phyloP scores from a whole-genome alignment of 2,888 invertebrate species.

The Colostygia pectinataria region DNA sequence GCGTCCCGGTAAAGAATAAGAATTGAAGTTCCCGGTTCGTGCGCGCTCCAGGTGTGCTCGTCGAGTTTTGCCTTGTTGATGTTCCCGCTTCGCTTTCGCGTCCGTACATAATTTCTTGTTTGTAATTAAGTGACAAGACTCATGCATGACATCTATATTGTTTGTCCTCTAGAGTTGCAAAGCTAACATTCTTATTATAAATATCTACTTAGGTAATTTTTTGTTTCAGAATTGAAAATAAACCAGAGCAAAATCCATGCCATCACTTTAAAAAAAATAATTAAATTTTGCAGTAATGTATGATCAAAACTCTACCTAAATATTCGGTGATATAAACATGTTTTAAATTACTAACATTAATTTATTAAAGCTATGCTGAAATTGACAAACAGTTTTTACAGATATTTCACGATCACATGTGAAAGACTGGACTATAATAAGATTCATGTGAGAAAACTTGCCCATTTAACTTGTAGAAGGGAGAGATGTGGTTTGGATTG shows the following conservation, averaged over 20 bases:
- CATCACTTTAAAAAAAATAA: slow-evolving; percentile 40
- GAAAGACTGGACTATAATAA: slow-evolving; percentile 45
- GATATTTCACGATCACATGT: slow-evolving; percentile 66
- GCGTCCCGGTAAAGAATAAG: too few relatives aligned
- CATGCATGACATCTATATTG: too few relatives aligned
- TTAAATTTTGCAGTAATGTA: slow-evolving; percentile 46
- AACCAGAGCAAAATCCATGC: slow-evolving; percentile 72
- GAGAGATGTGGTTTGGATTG: slow-evolving; percentile 51
- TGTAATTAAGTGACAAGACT: too few relatives aligned
- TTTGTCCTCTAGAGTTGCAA: too few relatives aligned
- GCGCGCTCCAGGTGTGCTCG: too few relatives aligned
- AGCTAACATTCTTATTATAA: too few relatives aligned
- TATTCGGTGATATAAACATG: slow-evolving; percentile 50
- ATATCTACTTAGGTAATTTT: slow-evolving; percentile 28
- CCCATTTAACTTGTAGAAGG: slow-evolving; percentile 53
- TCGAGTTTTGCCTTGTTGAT: too few relatives aligned
- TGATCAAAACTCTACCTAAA: slow-evolving; percentile 40
- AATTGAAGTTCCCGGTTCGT: too few relatives aligned
- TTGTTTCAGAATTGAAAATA: slow-evolving; percentile 62
- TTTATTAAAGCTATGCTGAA: slow-evolving; percentile 74
- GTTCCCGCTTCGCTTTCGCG: too few relatives aligned
- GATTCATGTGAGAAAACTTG: slow-evolving; percentile 54
- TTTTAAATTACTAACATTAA: slow-evolving; percentile 49
- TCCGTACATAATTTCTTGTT: too few relatives aligned
- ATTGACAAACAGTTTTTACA: slow-evolving; percentile 76